These are phyloP conservation scores for Miltochrista miniata DNA, from an alignment of 2,888 invertebrate species.

Conservation along the genomic window DNA sequence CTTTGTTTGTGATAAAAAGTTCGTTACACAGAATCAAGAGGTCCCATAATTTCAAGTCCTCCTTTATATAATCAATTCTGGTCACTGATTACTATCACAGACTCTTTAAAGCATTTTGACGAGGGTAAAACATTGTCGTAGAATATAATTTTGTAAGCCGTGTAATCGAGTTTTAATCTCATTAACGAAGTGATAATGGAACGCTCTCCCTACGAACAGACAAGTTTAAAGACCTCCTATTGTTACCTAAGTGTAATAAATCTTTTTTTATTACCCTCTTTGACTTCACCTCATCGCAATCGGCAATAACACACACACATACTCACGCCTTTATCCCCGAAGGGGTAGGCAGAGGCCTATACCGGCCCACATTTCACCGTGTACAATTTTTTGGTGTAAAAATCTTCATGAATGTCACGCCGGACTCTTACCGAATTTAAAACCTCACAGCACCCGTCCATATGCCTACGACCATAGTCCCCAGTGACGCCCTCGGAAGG, in stretches of 20 bases:
- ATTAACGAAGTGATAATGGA: slow-evolving; percentile 52
- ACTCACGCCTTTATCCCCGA: too few relatives aligned
- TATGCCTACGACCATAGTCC: too few relatives aligned
- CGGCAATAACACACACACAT: too few relatives aligned
- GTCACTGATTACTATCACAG: slow-evolving; percentile 23
- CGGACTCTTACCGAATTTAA: too few relatives aligned
- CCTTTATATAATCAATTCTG: slow-evolving; percentile 21
- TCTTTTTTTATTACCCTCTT: slow-evolving; percentile 14
- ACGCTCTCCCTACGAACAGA: slow-evolving; percentile 35
- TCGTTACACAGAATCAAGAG: background rate
- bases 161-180: slow-evolving; percentile 60
- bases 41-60: background rate
- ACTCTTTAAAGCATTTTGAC: slow-evolving; percentile 35
- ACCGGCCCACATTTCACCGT: too few relatives aligned
- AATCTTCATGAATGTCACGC: too few relatives aligned
- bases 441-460: too few relatives aligned
- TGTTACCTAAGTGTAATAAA: slow-evolving; percentile 17
- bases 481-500: too few relatives aligned
- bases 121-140: slow-evolving; percentile 41
- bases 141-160: slow-evolving; percentile 48
- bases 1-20: background rate
- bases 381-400: too few relatives aligned
- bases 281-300: slow-evolving; percentile 1
- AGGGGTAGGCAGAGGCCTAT: too few relatives aligned
- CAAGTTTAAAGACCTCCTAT: slow-evolving; percentile 33